These are phyloP conservation scores for Anabas testudineus DNA, from an alignment of 2,797 vertebrate species.

Conservation along the genomic window DNA sequence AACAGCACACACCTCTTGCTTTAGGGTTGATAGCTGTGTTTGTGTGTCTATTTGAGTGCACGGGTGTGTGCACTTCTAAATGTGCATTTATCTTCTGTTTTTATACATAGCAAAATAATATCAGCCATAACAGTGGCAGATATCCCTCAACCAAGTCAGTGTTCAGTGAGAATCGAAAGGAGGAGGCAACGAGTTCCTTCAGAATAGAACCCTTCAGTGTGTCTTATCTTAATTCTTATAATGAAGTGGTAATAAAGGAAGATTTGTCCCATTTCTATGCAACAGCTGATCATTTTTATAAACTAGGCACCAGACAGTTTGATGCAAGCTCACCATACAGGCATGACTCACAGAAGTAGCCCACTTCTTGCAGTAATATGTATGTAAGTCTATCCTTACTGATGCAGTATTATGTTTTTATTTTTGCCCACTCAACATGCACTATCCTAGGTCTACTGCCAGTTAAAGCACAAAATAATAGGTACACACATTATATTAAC, in stretches of 20 bases:
- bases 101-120: background rate
- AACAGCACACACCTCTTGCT: conserved; percentile 69
- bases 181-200: background rate
- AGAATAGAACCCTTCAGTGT: background rate
- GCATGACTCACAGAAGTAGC: background rate
- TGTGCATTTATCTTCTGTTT: conserved; percentile 10
- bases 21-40: conserved; percentile 53
- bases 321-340: background rate
- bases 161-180: background rate
- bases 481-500: too few relatives aligned
- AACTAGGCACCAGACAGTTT: too few relatives aligned
- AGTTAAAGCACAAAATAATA: background rate
- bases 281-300: too few relatives aligned
- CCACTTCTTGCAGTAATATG: background rate
- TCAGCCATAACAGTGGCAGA: background rate
- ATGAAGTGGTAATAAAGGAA: background rate
- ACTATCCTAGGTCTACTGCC: background rate
- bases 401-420: too few relatives aligned
- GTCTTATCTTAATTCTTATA: background rate
- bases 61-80: conserved; percentile 1
- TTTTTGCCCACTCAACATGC: too few relatives aligned
- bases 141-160: background rate
- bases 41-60: conserved; percentile 20
- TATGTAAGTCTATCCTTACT: too few relatives aligned
- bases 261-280: too few relatives aligned